These are phyloP conservation scores for Chionoecetes opilio DNA, from an alignment of 1,140 invertebrate species.

Conservation along the genomic window DNA sequence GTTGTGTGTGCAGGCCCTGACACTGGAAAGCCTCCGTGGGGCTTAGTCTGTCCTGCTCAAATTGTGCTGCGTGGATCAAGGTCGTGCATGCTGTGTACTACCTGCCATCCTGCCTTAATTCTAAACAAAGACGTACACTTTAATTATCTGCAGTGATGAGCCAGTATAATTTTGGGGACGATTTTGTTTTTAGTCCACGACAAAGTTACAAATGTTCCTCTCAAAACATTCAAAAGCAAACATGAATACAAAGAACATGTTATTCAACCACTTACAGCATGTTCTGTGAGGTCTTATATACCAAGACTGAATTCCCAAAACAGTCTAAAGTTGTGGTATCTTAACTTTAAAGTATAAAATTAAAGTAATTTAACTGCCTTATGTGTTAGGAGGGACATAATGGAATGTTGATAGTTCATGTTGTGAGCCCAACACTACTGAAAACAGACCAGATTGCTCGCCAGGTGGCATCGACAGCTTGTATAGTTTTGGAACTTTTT, in stretches of 20 bases:
- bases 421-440: background rate
- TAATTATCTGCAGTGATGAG: background rate
- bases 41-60: background rate
- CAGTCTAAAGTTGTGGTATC: background rate
- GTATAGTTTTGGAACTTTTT: no score
- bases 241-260: background rate
- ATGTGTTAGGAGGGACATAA: background rate
- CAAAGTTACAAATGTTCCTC: background rate
- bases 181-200: background rate
- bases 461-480: no score
- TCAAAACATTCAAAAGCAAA: background rate
- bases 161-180: background rate
- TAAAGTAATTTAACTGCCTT: background rate
- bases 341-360: background rate
- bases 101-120: background rate
- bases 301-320: background rate
- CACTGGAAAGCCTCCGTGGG: no score
- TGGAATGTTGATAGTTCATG: background rate
- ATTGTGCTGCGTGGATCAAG: background rate
- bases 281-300: background rate
- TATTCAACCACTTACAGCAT: background rate
- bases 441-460: background rate
- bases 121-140: no score
- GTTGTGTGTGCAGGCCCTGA: no score
- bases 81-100: background rate